Conservation (phyloP, 2,888 invertebrate genomes). For the Pyrrhia umbra region DNA sequence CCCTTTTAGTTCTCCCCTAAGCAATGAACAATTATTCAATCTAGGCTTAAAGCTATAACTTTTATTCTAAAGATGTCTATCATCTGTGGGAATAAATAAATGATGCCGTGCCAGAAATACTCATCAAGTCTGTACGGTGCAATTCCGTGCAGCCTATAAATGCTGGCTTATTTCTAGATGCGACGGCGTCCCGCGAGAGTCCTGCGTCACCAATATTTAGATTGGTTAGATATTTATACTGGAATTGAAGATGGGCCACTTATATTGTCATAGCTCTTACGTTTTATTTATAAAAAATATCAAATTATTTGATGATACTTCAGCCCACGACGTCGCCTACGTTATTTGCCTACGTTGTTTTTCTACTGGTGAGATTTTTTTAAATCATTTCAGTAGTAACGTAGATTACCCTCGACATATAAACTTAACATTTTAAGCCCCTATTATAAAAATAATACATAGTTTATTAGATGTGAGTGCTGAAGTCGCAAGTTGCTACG, state of each 20-base stretch:
- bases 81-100: conserved; percentile 19
- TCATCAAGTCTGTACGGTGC: conserved; percentile 26
- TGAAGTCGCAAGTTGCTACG: conserved; percentile 10
- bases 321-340: too few relatives aligned
- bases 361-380: background rate
- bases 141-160: conserved; percentile 30
- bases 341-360: too few relatives aligned
- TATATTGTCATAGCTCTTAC: background rate
- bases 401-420: background rate
- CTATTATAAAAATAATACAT: too few relatives aligned
- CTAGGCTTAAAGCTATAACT: background rate
- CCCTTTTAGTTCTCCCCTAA: too few relatives aligned
- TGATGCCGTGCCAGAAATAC: conserved; percentile 6
- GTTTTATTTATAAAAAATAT: too few relatives aligned
- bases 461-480: background rate
- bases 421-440: background rate
- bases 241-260: conserved; percentile 4
- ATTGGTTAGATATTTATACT: conserved; percentile 43
- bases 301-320: too few relatives aligned
- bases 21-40: too few relatives aligned
- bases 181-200: conserved; percentile 12
- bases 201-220: conserved; percentile 38
- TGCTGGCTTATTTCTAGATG: conserved; percentile 34
- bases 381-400: background rate
- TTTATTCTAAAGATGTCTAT: background rate